Evolutionary conservation across 2,888 invertebrate species (phyloP), one percentile per base, ranked within the genome.

Genomic region (Lasioglossum oenotherae): DNA sequence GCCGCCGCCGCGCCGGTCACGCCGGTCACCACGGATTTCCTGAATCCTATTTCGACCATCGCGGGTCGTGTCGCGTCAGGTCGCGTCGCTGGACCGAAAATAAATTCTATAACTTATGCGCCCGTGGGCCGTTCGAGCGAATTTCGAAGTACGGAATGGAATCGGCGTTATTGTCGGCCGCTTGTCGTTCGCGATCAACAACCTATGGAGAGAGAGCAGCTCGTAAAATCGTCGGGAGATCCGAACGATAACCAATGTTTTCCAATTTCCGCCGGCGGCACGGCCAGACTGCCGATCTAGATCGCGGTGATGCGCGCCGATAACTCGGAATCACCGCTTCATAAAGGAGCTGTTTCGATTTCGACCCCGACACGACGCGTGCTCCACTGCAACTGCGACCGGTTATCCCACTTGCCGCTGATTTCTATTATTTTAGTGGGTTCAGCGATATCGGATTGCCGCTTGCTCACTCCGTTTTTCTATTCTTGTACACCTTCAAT

Each of bases 141-240:
- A 82, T 76, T 81, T 79, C 78, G 35, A 81, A 57, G 67, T 78
- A 79, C 38, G 72, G 76, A 82, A 74, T 74, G 53, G 74, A 53
- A 35, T 74, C 41, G 71, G 31, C 74, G 72, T 60, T 88, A 88
- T 86, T 80, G 38, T 64, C 74, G 35, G 10, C 78, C 75, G 83
- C 85, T 82, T 46, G 78, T 76, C 67, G 82, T 81, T 80, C 53
- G 74, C 73, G 78, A n/a, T 46, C 74, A 16, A 75, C 64, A 77
- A 49, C 31, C 74, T 46, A 41, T 64, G 77, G 72, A 81, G 46
- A 67, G n/a, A 57, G 57, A n/a, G n/a, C 76, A 49, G 67, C 91
- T 91, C 92, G 91, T 90, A 92, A 91, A 91, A 91, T 91, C 87
- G 82, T 74, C 78, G 81, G 75, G 82, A 87, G 88, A 91, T 91